Conservation (phyloP, 2,797 vertebrate species). For the Percopsis omiscomaycus region DNA sequence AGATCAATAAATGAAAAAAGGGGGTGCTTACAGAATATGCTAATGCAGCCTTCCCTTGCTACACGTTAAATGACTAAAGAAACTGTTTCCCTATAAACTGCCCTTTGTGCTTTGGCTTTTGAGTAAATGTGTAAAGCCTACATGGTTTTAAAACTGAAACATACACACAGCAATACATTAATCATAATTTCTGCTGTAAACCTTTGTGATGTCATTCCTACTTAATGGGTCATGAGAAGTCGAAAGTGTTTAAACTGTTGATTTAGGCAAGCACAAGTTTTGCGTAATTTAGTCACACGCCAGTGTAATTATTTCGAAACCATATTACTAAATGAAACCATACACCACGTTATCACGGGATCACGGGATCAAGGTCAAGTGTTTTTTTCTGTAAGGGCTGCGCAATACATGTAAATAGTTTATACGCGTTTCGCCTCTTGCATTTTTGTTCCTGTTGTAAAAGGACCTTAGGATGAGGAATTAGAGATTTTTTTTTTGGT, state of each 20-base stretch:
- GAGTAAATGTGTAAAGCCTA: constrained; percentile 31
- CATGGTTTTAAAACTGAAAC: constrained; percentile 21
- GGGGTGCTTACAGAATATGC: constrained; percentile 57
- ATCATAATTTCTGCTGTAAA: constrained; percentile 14
- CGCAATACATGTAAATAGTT: too few relatives aligned
- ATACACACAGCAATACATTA: constrained; percentile 14
- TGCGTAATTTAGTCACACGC: too few relatives aligned
- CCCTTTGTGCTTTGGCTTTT: constrained; percentile 28
- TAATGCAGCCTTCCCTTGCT: constrained; percentile 46
- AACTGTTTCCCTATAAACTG: constrained; percentile 27
- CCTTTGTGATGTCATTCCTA: constrained; percentile 7
- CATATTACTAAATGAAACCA: too few relatives aligned
- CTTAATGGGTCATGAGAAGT: constrained; percentile 8
- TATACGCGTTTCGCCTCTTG: too few relatives aligned
- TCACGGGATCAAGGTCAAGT: too few relatives aligned
- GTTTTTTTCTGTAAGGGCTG: too few relatives aligned
- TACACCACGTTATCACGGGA: too few relatives aligned
- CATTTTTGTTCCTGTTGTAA: too few relatives aligned
- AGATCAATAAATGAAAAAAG: constrained; percentile 73
- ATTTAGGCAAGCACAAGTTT: background rate
- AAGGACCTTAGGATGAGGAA: too few relatives aligned
- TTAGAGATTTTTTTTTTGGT: too few relatives aligned
- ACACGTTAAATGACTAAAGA: constrained; percentile 42
- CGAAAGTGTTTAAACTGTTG: constrained; percentile 1
- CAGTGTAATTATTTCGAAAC: too few relatives aligned